phyloP scores from a whole-genome alignment of 1,140 invertebrate genomes.

The Danaus melanippus region DNA sequence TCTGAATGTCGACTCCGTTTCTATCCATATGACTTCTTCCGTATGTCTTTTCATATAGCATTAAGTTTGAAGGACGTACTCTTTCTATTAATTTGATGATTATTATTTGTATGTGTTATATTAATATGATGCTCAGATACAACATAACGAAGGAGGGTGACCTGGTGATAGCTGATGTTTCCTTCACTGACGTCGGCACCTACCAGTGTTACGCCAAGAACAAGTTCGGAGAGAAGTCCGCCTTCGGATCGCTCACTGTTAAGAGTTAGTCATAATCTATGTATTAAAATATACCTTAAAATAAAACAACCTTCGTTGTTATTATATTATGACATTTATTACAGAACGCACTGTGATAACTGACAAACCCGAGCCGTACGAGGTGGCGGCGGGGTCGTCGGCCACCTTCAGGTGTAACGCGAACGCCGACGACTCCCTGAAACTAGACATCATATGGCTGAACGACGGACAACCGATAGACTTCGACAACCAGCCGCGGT shows the following conservation, averaged over 20 bases:
- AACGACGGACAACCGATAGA: constrained; percentile 89
- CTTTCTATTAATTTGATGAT: not conserved
- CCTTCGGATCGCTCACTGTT: constrained; percentile 83
- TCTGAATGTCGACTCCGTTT: too few species aligned
- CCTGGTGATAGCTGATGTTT: constrained; percentile 87
- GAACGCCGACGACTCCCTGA: constrained; percentile 84
- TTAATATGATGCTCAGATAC: constrained; percentile 33
- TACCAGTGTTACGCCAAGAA: constrained; percentile 95
- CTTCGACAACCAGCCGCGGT: constrained; percentile 88
- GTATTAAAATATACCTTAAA: not conserved
- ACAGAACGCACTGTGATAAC: constrained; percentile 87
- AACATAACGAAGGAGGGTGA: constrained; percentile 79
- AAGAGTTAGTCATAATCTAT: constrained; percentile 76
- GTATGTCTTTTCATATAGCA: not conserved
- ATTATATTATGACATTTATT: not conserved
- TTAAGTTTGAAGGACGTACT: not conserved
- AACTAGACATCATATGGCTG: constrained; percentile 89
- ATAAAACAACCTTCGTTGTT: not conserved
- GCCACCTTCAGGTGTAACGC: constrained; percentile 96
- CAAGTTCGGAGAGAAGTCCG: constrained; percentile 88
- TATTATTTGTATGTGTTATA: too few species aligned
- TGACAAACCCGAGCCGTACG: constrained; percentile 90
- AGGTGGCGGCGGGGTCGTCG: constrained; percentile 88
- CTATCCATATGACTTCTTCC: too few species aligned
- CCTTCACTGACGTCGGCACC: constrained; percentile 87